phyloP scores from a whole-genome alignment of 1,140 invertebrate genomes.

The Saccostrea echinata region DNA sequence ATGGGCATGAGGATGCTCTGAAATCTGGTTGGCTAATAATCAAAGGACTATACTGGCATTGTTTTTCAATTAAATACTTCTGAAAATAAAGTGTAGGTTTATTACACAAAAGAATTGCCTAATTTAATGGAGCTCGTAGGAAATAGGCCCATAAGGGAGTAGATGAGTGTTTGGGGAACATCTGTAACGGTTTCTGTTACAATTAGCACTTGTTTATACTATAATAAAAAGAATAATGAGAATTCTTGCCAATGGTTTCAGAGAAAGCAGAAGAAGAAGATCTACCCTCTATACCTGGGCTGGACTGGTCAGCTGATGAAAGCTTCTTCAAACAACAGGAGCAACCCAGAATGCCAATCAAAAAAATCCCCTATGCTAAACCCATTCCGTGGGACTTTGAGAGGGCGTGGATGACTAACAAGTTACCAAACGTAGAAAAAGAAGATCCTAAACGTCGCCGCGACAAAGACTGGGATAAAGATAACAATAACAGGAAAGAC shows the following conservation, averaged over 20 bases:
- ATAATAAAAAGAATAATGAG: too few relatives aligned
- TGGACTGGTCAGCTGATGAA: slow-evolving; percentile 85
- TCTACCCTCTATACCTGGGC: slow-evolving; percentile 87
- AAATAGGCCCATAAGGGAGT: too few relatives aligned
- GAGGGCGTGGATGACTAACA: slow-evolving; percentile 94
- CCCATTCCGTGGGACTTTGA: slow-evolving; percentile 97
- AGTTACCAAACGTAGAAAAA: slow-evolving; percentile 57
- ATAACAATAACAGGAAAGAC: slow-evolving; percentile 35
- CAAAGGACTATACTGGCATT: too few relatives aligned
- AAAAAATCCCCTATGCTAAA: slow-evolving; percentile 91
- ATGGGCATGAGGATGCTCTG: too few relatives aligned
- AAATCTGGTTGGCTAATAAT: too few relatives aligned
- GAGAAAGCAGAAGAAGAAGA: slow-evolving; percentile 82
- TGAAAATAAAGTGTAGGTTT: too few relatives aligned
- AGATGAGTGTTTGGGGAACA: too few relatives aligned
- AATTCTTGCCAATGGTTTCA: neutral
- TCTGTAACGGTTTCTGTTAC: too few relatives aligned
- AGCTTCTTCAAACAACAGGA: slow-evolving; percentile 82
- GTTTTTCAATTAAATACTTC: too few relatives aligned
- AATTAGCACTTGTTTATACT: too few relatives aligned
- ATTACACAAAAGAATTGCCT: too few relatives aligned
- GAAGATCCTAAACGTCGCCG: slow-evolving; percentile 35
- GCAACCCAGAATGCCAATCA: slow-evolving; percentile 80
- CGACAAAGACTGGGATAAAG: slow-evolving; percentile 48
- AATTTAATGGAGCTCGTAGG: too few relatives aligned